Evolutionary conservation across 2,797 vertebrate genomes (phyloP).

Genomic region (Malurus leucopterus): DNA sequence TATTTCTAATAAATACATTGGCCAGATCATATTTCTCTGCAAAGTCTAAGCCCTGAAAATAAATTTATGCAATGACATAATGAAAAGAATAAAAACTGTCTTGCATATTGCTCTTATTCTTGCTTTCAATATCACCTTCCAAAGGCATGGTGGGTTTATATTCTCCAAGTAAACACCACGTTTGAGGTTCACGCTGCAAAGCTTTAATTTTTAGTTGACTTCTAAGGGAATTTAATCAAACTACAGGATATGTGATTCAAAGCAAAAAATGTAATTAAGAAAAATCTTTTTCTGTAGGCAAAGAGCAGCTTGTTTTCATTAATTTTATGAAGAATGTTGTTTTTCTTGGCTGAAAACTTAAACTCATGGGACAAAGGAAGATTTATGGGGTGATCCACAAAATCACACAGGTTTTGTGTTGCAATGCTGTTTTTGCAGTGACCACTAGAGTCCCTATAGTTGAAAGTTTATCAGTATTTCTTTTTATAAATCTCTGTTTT

Average conservation of each 20-base stretch:
- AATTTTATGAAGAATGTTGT: constrained; percentile 67
- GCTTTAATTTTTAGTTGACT: constrained; percentile 47
- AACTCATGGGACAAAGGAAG: constrained; percentile 25
- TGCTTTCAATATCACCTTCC: constrained; percentile 23
- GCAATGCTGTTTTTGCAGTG: constrained; percentile 30
- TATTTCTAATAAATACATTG: constrained; percentile 52
- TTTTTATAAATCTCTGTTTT: constrained; percentile 55
- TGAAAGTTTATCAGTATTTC: constrained; percentile 50
- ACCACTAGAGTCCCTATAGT: constrained; percentile 30
- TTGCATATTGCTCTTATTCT: not conserved
- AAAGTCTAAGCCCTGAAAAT: constrained; percentile 28
- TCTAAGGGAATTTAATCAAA: constrained; percentile 67
- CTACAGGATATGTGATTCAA: constrained; percentile 63
- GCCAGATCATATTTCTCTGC: constrained; percentile 44
- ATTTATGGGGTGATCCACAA: constrained; percentile 43
- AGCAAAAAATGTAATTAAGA: constrained; percentile 66
- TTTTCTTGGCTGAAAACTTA: constrained; percentile 66
- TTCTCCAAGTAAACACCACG: constrained; percentile 8
- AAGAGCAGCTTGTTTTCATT: constrained; percentile 65
- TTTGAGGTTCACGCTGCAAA: not conserved
- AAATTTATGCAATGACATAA: constrained; percentile 43
- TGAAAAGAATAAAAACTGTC: constrained; percentile 44
- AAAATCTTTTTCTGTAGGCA: constrained; percentile 63
- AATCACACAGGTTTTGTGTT: constrained; percentile 53
- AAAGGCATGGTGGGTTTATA: constrained; percentile 29